Evolutionary conservation across 2,888 invertebrate genomes (phyloP), one percentile per base, ranked within the genome.

Genomic region (Coleophora deauratella): DNA sequence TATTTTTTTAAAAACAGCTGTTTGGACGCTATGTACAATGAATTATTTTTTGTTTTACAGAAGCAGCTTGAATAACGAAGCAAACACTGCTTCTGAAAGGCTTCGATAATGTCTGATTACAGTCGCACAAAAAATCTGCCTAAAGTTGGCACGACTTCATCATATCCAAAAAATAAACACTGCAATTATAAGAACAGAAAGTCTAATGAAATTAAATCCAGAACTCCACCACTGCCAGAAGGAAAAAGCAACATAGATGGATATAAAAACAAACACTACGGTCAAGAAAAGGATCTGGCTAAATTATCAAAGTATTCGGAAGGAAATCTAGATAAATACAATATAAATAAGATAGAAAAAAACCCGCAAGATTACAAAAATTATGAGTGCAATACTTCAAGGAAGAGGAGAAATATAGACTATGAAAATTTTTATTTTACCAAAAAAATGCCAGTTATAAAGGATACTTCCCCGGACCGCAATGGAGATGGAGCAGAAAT

Each of bases 401-500:
- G 35, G 49, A 33, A 51, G 52, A 52, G 50, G 43, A 47, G 45
- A 53, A 52, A 39, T 35, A 37, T 34, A 13, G 30, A 43, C n/a
- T 44, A 47, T 44, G 13, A 41, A 21, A 4, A 37, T 34, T 32
- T 27, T 30, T 40, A 35, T 15, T 43, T 40, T 35, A 34, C 13
- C 41, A 49, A 49, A 46, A 54, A 48, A 42, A 49, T 43, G 42
- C 49, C 49, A 50, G 43, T 27, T 37, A 31, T 30, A 30, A 54
- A 54, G 44, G 61, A 67, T 40, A 45, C 50, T 37, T 73, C 77
- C 38, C 74, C 75, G 48, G 90, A 89, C 52, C 79, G 87, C 40
- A 87, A 87, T 52, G 89, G 89, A 50, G 90, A 91, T 43, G 90
- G 90, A 46, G 76, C 87, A 4, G 65, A 70, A 44, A 86, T 91